These are phyloP conservation scores for Carassius gibelio DNA, from an alignment of 2,113 vertebrate genomes.

Conservation along the genomic window DNA sequence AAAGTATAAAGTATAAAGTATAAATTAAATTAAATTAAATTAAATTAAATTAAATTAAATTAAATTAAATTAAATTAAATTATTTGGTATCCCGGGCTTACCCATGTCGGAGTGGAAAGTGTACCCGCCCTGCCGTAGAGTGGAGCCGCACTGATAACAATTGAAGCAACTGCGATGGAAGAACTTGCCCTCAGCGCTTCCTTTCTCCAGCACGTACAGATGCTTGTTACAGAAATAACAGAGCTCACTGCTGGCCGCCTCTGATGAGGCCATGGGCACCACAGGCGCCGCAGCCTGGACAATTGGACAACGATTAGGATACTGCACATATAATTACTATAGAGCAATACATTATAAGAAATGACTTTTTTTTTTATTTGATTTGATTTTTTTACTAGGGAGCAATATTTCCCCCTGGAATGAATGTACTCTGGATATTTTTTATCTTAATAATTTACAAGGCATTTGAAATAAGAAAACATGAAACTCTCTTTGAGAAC, in stretches of 20 bases:
- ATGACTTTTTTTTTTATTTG: too few relatives aligned
- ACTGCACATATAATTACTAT: neutral
- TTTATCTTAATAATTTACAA: too few relatives aligned
- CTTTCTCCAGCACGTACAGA: conserved; percentile 88
- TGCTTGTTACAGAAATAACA: conserved; percentile 85
- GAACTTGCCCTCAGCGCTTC: conserved; percentile 86
- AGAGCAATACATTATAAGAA: neutral
- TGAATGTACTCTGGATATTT: too few relatives aligned
- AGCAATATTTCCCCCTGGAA: too few relatives aligned
- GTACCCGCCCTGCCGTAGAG: conserved; percentile 84
- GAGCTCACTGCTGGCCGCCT: conserved; percentile 72
- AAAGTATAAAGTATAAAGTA: neutral
- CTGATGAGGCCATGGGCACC: conserved; percentile 39
- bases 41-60: too few relatives aligned
- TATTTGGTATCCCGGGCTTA: conserved; percentile 61
- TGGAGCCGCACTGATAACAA: conserved; percentile 81
- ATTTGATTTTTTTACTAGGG: too few relatives aligned
- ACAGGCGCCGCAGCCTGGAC: conserved; percentile 36
- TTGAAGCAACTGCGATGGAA: conserved; percentile 92
- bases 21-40: neutral
- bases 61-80: too few relatives aligned
- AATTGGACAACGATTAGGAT: neutral
- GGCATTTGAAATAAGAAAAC: too few relatives aligned
- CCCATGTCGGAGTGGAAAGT: conserved; percentile 78
- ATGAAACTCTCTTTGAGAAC: neutral